Evolutionary conservation across 2,113 vertebrate species (phyloP).

Genomic region (Thinocorus orbignyianus): DNA sequence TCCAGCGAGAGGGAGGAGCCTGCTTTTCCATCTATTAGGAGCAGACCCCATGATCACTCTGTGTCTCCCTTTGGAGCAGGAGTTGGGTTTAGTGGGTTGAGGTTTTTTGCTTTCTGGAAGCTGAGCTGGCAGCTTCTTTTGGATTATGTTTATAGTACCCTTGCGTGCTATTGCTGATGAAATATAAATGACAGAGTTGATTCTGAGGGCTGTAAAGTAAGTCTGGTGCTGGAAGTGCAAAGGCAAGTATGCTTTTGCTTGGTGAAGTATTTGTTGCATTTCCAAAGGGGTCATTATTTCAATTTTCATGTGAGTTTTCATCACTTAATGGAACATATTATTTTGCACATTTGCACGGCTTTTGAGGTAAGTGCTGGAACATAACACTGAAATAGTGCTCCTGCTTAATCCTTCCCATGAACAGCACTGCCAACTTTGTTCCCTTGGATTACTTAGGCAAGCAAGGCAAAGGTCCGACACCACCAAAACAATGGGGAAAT

Average conservation of each 20-base stretch:
- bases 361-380: constrained; percentile 46
- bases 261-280: constrained; percentile 48
- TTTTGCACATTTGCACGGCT: constrained; percentile 27
- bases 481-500: not conserved
- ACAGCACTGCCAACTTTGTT: not conserved
- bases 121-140: constrained; percentile 56
- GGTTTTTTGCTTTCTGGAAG: constrained; percentile 7
- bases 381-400: constrained; percentile 15
- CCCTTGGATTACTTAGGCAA: not conserved
- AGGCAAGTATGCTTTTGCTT: not conserved
- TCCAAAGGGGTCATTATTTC: constrained; percentile 52
- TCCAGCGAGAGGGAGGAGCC: not conserved
- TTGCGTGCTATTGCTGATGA: constrained; percentile 50
- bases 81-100: not conserved
- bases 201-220: constrained; percentile 53
- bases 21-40: not conserved
- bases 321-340: constrained; percentile 15
- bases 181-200: constrained; percentile 47
- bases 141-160: constrained; percentile 60
- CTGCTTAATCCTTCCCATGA: not conserved
- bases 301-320: constrained; percentile 56
- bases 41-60: not conserved
- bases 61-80: not conserved
- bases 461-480: not conserved
- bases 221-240: constrained; percentile 31